These are phyloP conservation scores for Myotis yumanensis DNA, from an alignment of 2,113 vertebrate genomes.

Conservation along the genomic window DNA sequence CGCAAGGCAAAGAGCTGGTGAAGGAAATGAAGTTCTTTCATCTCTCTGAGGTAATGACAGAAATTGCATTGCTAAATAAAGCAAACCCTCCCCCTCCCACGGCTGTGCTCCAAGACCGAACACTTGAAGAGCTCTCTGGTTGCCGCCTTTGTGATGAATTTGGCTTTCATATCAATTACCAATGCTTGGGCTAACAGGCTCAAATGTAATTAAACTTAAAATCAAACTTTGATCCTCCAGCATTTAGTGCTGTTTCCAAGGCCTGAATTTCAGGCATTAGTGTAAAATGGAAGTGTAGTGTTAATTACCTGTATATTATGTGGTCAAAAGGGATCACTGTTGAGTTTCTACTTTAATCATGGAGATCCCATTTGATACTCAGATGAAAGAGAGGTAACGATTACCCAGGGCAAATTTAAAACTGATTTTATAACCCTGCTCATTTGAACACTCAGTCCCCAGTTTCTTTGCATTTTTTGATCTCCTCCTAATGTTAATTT, in stretches of 20 bases:
- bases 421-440: neutral
- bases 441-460: neutral
- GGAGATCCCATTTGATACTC: neutral
- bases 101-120: neutral
- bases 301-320: constrained; percentile 64
- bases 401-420: constrained; percentile 33
- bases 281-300: constrained; percentile 53
- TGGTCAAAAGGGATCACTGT: constrained; percentile 47
- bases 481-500: neutral
- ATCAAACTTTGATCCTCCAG: constrained; percentile 67
- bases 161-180: constrained; percentile 62
- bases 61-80: constrained; percentile 54
- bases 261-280: constrained; percentile 46
- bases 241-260: constrained; percentile 25
- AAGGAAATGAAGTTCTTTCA: neutral
- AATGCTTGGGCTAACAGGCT: neutral
- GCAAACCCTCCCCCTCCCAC: no score
- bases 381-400: constrained; percentile 56
- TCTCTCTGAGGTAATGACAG: neutral
- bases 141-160: constrained; percentile 55
- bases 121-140: neutral
- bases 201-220: constrained; percentile 65
- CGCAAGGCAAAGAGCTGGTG: neutral
- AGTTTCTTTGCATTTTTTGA: neutral
- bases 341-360: constrained; percentile 63